A percentile compares a stretch with the other conserved stretches of the same genome.
Conservation (phyloP, 2,888 invertebrate genomes). For the Spodoptera littoralis region DNA sequence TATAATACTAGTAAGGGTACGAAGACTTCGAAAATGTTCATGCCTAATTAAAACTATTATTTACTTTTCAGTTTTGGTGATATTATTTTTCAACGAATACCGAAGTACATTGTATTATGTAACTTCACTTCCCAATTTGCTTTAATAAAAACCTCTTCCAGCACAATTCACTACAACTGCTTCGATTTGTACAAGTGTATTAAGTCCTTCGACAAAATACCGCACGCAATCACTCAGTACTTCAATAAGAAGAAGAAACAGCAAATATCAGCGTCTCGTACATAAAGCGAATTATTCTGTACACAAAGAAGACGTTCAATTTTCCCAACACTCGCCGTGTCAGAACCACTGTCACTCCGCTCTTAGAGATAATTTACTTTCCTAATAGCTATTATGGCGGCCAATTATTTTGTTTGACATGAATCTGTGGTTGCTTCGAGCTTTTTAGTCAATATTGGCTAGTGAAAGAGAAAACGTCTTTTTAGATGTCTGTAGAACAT, state of each 20-base stretch:
- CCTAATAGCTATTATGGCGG: conserved; percentile 43
- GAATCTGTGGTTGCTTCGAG: conserved; percentile 4
- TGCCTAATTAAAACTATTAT: no score
- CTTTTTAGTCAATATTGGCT: neutral
- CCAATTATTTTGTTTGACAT: conserved; percentile 45
- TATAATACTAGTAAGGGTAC: no score
- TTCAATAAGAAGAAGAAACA: conserved; percentile 9
- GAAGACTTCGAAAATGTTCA: no score
- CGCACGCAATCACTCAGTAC: conserved; percentile 6
- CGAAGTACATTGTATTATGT: no score
- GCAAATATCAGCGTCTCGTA: conserved; percentile 20
- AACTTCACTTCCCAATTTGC: no score
- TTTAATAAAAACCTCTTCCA: neutral
- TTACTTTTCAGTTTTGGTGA: no score
- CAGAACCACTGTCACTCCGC: conserved; percentile 47
- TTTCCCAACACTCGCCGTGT: conserved; percentile 45
- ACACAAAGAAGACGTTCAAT: conserved; percentile 52
- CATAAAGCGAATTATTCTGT: conserved; percentile 46
- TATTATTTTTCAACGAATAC: no score
- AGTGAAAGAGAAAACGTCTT: no score
- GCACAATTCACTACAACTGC: neutral
- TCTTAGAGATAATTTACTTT: conserved; percentile 51
- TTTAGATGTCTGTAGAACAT: no score
- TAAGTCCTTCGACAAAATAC: neutral
- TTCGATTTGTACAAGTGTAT: neutral